Conservation (phyloP, 2,888 invertebrate species). For the Frankliniella fusca region DNA sequence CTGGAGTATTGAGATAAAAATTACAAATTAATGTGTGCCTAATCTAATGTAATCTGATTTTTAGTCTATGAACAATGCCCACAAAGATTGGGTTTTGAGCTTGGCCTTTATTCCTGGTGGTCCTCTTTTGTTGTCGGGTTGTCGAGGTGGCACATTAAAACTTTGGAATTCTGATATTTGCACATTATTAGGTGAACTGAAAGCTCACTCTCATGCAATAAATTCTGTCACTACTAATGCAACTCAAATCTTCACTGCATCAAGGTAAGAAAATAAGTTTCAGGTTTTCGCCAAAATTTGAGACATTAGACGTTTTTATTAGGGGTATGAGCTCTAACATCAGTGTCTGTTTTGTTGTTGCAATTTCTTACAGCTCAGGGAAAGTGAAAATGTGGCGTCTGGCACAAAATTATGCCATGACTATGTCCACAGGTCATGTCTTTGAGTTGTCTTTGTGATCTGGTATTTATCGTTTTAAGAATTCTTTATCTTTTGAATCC, state of each 20-base stretch:
- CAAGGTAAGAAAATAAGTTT: slow-evolving; percentile 63
- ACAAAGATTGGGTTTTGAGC: slow-evolving; percentile 83
- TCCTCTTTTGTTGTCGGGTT: slow-evolving; percentile 65
- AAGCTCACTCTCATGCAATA: slow-evolving; percentile 63
- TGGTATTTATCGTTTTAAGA: slow-evolving; percentile 16
- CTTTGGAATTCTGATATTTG: slow-evolving; percentile 71
- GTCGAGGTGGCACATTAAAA: slow-evolving; percentile 70
- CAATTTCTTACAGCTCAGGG: slow-evolving; percentile 62
- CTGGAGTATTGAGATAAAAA: not conserved
- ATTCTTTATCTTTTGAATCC: too few relatives aligned
- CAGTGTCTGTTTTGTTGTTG: slow-evolving; percentile 29
- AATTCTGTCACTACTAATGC: slow-evolving; percentile 64
- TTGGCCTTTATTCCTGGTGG: slow-evolving; percentile 54
- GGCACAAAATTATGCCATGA: slow-evolving; percentile 44
- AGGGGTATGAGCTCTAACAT: slow-evolving; percentile 29
- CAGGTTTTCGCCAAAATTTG: not conserved
- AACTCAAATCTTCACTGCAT: slow-evolving; percentile 71
- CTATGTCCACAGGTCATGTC: slow-evolving; percentile 49
- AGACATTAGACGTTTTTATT: slow-evolving; percentile 35
- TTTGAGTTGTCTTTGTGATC: slow-evolving; percentile 43
- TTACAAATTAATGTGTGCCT: not conserved
- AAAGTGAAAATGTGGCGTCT: slow-evolving; percentile 65
- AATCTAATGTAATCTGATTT: not conserved
- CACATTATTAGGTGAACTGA: slow-evolving; percentile 60
- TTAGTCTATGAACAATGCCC: slow-evolving; percentile 72